Evolutionary conservation across 2,888 invertebrate species (phyloP).

Genomic region (Leucania comma): DNA sequence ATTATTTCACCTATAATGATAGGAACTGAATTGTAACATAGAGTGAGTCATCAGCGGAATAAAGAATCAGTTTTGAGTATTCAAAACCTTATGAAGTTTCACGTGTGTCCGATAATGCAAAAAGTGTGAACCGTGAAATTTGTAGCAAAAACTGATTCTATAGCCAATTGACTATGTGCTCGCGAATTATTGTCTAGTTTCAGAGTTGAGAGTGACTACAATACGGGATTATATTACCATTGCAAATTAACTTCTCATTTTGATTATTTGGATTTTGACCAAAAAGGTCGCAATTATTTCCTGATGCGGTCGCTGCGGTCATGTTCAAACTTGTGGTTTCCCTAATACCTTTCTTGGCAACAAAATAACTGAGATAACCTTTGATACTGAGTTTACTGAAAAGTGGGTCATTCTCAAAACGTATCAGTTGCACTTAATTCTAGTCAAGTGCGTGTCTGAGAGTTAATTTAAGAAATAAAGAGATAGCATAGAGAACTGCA

Average conservation of each 20-base stretch:
- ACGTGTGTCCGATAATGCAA: conserved; percentile 42
- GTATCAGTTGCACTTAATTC: conserved; percentile 27
- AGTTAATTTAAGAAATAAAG: conserved; percentile 40
- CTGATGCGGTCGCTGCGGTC: not conserved
- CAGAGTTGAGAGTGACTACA: not conserved
- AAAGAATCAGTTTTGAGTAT: conserved; percentile 53
- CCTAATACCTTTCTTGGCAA: conserved; percentile 21
- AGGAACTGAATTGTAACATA: conserved; percentile 74
- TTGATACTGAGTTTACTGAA: conserved; percentile 23
- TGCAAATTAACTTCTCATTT: conserved; percentile 8
- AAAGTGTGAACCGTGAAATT: conserved; percentile 51
- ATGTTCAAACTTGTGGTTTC: conserved; percentile 28
- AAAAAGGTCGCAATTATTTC: not conserved
- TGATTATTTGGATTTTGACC: not conserved
- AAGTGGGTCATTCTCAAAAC: conserved; percentile 49
- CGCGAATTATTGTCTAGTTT: conserved; percentile 8
- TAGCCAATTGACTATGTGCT: conserved; percentile 39
- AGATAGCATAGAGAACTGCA: conserved; percentile 22
- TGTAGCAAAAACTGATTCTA: conserved; percentile 32
- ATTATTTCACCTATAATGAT: conserved; percentile 60
- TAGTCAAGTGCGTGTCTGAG: conserved; percentile 15
- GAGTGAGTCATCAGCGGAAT: conserved; percentile 70
- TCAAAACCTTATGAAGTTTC: conserved; percentile 49
- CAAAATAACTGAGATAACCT: conserved; percentile 47
- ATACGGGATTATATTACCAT: not conserved